Conservation (phyloP, 2,113 vertebrate genomes). For the Erinaceus europaeus region DNA sequence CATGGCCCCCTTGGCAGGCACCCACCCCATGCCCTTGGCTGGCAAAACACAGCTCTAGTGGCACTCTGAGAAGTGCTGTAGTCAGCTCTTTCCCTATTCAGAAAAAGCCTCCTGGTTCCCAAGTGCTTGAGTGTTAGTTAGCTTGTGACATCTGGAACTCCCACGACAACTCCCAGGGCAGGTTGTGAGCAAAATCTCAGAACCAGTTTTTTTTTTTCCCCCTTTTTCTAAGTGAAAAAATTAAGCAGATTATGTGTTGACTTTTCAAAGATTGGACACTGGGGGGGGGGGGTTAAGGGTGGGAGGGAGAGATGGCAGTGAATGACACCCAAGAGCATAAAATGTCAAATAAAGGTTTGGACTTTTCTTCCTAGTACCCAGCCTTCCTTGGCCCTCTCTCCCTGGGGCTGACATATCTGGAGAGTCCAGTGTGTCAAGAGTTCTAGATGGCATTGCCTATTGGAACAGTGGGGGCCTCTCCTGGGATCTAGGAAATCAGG, state of each 20-base stretch:
- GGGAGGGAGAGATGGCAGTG: too few relatives aligned
- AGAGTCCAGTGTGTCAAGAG: neutral
- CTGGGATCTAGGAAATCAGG: too few relatives aligned
- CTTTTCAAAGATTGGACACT: neutral
- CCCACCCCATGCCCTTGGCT: neutral
- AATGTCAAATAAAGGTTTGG: neutral
- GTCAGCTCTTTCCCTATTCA: neutral
- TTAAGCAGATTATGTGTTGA: neutral
- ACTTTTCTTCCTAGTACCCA: neutral
- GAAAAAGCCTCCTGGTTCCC: neutral
- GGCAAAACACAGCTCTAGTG: neutral
- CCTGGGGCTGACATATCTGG: neutral
- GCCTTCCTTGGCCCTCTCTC: accelerated
- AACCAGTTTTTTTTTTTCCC: neutral
- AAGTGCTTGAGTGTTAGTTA: neutral
- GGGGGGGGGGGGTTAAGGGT: neutral
- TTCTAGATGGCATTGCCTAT: too few relatives aligned
- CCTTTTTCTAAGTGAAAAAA: neutral
- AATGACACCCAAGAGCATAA: neutral
- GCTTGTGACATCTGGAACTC: constrained; percentile 3
- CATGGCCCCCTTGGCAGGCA: neutral
- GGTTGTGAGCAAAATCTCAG: neutral
- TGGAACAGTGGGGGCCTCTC: too few relatives aligned
- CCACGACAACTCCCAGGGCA: neutral
- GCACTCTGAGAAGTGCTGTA: neutral